These are phyloP conservation scores for Antrozous pallidus DNA, from an alignment of 2,797 vertebrate genomes.

Conservation along the genomic window DNA sequence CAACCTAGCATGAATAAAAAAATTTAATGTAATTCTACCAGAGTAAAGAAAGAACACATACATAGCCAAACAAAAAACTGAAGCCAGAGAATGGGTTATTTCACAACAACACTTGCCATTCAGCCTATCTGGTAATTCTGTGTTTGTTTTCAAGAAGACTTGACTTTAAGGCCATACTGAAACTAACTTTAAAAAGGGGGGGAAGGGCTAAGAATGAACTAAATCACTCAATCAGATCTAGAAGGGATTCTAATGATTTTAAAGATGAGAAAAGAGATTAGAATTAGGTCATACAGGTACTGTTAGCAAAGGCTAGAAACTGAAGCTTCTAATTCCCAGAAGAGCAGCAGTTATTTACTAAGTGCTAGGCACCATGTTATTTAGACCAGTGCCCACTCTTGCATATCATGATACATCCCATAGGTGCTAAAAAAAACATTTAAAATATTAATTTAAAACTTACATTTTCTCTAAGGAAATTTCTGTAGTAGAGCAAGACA, in stretches of 20 bases:
- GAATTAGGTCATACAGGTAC: neutral
- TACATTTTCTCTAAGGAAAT: conserved; percentile 14
- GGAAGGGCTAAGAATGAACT: neutral
- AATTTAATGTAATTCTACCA: neutral
- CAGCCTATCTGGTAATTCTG: neutral
- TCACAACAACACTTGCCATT: neutral
- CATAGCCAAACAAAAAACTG: neutral
- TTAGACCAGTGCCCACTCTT: neutral
- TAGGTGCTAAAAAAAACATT: neutral
- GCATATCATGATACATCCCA: neutral
- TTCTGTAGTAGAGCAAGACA: neutral
- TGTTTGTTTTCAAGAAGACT: conserved; percentile 1
- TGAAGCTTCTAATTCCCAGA: neutral
- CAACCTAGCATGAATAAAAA: neutral
- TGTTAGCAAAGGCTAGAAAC: neutral
- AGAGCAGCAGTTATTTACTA: neutral
- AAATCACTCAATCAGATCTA: neutral
- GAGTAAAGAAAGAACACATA: neutral
- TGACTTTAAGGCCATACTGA: neutral
- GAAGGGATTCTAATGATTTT: neutral
- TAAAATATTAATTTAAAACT: neutral
- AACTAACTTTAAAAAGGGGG: neutral
- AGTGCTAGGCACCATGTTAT: neutral
- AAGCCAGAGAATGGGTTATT: neutral
- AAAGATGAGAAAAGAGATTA: conserved; percentile 8